phyloP scores from a whole-genome alignment of 2,888 invertebrate genomes.

The Chouioia cunea region DNA sequence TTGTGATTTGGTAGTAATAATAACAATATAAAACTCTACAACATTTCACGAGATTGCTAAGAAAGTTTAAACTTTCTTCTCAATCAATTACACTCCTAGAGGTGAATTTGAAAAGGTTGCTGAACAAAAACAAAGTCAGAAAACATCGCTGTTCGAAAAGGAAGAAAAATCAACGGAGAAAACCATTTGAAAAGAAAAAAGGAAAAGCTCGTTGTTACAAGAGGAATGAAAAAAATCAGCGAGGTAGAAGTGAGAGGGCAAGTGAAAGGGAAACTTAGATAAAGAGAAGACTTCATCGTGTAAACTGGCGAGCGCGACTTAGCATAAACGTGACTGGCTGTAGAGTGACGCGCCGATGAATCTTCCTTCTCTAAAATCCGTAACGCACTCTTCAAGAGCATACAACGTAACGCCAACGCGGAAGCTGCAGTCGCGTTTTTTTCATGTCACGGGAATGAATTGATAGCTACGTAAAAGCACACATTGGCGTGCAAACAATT shows the following conservation, averaged over 20 bases:
- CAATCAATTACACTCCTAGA: no score
- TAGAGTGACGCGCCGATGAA: constrained; percentile 1
- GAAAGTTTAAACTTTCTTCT: no score
- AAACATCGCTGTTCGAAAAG: not conserved
- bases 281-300: constrained; percentile 31
- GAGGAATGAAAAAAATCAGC: not conserved
- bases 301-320: constrained; percentile 18
- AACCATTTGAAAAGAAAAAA: not conserved
- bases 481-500: no score
- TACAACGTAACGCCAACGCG: constrained; percentile 16
- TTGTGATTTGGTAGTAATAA: no score
- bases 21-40: no score
- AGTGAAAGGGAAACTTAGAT: constrained; percentile 42
- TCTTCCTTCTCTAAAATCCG: constrained; percentile 1
- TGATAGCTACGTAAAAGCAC: not conserved
- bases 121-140: not conserved
- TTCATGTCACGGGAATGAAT: constrained; percentile 1
- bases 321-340: constrained; percentile 35
- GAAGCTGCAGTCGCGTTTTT: constrained; percentile 17
- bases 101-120: not conserved
- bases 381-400: not conserved
- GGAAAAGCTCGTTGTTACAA: not conserved
- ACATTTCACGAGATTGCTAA: no score
- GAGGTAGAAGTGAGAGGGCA: constrained; percentile 29
- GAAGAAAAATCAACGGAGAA: not conserved